These are phyloP conservation scores for Eupithecia abbreviata DNA, from an alignment of 2,888 invertebrate species.

Conservation along the genomic window DNA sequence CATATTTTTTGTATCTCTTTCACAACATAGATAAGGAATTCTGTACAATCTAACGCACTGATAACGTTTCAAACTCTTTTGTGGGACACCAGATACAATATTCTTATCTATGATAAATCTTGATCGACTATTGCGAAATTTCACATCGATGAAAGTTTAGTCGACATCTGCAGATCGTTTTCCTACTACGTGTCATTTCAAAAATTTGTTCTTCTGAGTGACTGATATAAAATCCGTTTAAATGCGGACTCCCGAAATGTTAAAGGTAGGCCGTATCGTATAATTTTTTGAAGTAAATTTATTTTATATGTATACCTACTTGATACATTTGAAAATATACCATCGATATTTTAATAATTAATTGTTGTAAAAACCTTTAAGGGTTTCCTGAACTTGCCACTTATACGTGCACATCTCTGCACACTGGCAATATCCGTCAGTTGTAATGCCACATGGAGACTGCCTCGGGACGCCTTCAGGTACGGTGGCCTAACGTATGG, in stretches of 20 bases:
- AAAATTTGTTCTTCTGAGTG: background rate
- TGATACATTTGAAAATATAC: background rate
- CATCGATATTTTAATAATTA: background rate
- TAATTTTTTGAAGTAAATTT: background rate
- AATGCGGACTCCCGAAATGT: background rate
- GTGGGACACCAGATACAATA: slow-evolving; percentile 49
- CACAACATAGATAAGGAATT: slow-evolving; percentile 15
- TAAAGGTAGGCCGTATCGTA: background rate
- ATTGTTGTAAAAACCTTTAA: slow-evolving; percentile 35
- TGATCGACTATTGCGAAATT: slow-evolving; percentile 57
- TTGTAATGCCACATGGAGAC: slow-evolving; percentile 83
- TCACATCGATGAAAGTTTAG: slow-evolving; percentile 47
- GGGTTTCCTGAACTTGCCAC: slow-evolving; percentile 62
- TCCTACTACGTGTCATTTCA: slow-evolving; percentile 17
- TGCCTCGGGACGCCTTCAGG: slow-evolving; percentile 80
- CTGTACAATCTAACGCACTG: slow-evolving; percentile 49
- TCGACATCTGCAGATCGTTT: slow-evolving; percentile 12
- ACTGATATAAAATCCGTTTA: background rate
- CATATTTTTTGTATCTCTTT: slow-evolving; percentile 2
- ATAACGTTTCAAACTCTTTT: slow-evolving; percentile 61
- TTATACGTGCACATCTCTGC: slow-evolving; percentile 69
- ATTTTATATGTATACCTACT: background rate
- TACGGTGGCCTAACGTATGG: slow-evolving; percentile 81
- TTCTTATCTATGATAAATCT: slow-evolving; percentile 68
- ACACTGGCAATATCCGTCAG: slow-evolving; percentile 83